Conservation (phyloP, 2,113 vertebrate species). For the Salminus brasiliensis region DNA sequence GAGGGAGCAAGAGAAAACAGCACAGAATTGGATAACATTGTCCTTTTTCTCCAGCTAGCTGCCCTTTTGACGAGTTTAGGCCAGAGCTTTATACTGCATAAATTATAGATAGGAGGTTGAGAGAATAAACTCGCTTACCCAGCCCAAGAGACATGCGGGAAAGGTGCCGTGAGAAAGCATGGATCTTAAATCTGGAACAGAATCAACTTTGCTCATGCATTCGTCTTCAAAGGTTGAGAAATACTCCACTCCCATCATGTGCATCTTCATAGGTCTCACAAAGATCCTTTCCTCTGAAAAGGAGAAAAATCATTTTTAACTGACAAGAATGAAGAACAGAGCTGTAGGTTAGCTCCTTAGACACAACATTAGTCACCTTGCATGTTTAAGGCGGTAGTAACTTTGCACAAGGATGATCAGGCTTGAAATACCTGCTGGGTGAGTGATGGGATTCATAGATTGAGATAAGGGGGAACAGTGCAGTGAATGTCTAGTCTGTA, state of each 20-base stretch:
- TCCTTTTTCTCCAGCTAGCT: not conserved
- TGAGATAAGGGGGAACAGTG: too few relatives aligned
- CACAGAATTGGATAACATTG: not conserved
- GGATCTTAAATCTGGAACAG: not conserved
- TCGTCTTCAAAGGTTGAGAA: not conserved
- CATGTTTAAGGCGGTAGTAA: too few relatives aligned
- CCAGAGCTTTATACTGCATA: not conserved
- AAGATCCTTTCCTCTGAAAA: too few relatives aligned
- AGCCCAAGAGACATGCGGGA: not conserved
- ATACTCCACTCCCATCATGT: not conserved
- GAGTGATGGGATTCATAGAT: too few relatives aligned
- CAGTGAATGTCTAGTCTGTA: too few relatives aligned
- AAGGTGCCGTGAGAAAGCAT: not conserved
- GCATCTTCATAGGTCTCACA: too few relatives aligned
- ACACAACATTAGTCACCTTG: too few relatives aligned
- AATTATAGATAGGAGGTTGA: constrained; percentile 4
- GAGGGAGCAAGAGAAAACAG: not conserved
- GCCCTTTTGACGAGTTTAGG: not conserved
- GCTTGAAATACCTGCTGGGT: too few relatives aligned
- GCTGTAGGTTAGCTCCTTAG: too few relatives aligned
- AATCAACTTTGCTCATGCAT: not conserved
- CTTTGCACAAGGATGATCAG: too few relatives aligned
- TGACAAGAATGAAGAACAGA: too few relatives aligned
- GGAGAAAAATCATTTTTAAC: too few relatives aligned
- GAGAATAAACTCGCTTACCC: not conserved